Base-by-base conservation (phyloP, 2,113 vertebrate species). In the Loxodonta africana region DNA sequence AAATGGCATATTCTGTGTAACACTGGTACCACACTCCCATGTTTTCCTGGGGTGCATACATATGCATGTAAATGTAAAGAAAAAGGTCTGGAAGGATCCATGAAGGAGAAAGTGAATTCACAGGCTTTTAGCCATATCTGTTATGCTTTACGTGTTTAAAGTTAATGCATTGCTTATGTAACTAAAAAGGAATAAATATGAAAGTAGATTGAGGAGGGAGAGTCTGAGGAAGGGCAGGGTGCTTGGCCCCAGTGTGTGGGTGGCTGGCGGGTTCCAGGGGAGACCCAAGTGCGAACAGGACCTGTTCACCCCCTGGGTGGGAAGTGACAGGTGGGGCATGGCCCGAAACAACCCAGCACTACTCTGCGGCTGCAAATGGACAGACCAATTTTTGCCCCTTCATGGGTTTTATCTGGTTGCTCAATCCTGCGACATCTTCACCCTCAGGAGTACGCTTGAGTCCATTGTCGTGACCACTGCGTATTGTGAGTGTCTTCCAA, bases 21-120 rank as follows among this genome's bases (percentile, higher is more conserved):
- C 30, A 25, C 5, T 0, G 28, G 77, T 5, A 12, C 73, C 71
- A 14, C 23, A 57, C 51, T 14, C 2, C n/a, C 1, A 0, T 2
- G 48, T 53, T 44, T 90, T 53, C 67, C 44, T 28, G 65, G 60
- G 25, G 2, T 33, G 41, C 60, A 44, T 63, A 6, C 15, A 20
- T 5, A 78, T 1, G 9, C 5, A 20, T 5, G 41, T 28, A 57
- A 65, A 44, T 10, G 26, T 25, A 76, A 30, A 92, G 7, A 21
- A 46, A 33, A 60, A 33, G 65, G 63, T 8, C 15, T 18, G 26
- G 21, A 2, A 57, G 53, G 10, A 18, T 5, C 33, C 11, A n/a
- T 65, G 26, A 33, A 57, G 73, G 53, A 33, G 14, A 51, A 63
- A 63, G 28, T 5, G 6, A 8, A 33, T 8, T 15, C 3, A 11